phyloP scores from a whole-genome alignment of 2,113 vertebrate species.

The Ciconia stormi region DNA sequence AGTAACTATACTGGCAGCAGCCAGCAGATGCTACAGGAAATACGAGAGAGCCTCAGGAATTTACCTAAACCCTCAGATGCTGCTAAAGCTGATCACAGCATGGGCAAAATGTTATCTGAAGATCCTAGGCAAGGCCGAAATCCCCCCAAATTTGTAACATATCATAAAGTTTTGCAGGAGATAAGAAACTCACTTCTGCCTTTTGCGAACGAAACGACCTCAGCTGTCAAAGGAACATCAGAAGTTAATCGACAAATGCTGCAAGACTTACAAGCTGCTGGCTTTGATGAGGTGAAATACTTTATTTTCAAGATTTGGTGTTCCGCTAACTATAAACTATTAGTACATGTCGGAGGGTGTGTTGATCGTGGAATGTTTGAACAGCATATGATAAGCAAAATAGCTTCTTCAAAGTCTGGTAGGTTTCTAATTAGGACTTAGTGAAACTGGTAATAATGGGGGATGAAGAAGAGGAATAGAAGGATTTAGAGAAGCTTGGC shows the following conservation, averaged over 20 bases:
- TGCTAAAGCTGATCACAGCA: conserved; percentile 79
- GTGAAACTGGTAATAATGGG: neutral
- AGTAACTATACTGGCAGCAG: conserved; percentile 94
- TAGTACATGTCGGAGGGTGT: neutral
- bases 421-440: neutral
- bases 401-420: neutral
- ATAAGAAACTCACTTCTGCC: conserved; percentile 92
- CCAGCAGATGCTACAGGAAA: conserved; percentile 97
- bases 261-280: conserved; percentile 82
- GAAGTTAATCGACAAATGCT: conserved; percentile 89
- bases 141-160: conserved; percentile 84
- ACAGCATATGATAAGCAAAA: neutral
- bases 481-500: neutral
- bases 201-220: conserved; percentile 85
- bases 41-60: conserved; percentile 93
- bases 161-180: conserved; percentile 93
- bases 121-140: conserved; percentile 88
- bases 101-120: conserved; percentile 82
- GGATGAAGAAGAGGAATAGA: neutral
- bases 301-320: conserved; percentile 4
- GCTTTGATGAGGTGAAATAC: conserved; percentile 91
- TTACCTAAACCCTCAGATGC: conserved; percentile 90
- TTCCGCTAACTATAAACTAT: neutral
- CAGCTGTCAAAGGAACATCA: conserved; percentile 71
- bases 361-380: neutral